Evolutionary conservation across 2,797 vertebrate species (phyloP).

Genomic region (Chelidonichthys spinosus): DNA sequence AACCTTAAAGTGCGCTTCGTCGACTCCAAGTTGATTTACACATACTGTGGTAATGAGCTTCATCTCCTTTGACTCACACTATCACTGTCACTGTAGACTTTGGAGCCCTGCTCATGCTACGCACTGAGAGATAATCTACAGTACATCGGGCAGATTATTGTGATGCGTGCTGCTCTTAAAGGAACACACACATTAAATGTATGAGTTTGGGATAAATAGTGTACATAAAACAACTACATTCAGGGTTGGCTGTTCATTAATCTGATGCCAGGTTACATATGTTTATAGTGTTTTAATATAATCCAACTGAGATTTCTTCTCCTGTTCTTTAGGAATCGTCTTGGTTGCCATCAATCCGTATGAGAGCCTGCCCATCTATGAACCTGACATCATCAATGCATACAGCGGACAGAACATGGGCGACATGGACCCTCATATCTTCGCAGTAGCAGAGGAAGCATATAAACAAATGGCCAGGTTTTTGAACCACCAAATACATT

Average conservation of each 20-base stretch:
- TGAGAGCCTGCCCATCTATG: slow-evolving; percentile 95
- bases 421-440: slow-evolving; percentile 99
- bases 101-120: slow-evolving; percentile 67
- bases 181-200: slow-evolving; percentile 20
- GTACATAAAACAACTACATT: not conserved
- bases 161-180: slow-evolving; percentile 59
- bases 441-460: slow-evolving; percentile 97
- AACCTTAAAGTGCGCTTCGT: slow-evolving; percentile 96
- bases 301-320: not conserved
- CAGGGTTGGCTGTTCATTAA: not conserved
- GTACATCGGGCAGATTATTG: slow-evolving; percentile 47
- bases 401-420: slow-evolving; percentile 98
- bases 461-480: slow-evolving; percentile 99
- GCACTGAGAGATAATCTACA: slow-evolving; percentile 21
- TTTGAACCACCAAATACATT: slow-evolving; percentile 5
- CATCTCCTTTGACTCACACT: slow-evolving; percentile 61
- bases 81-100: slow-evolving; percentile 78
- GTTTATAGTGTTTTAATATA: not conserved
- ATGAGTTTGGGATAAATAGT: not conserved
- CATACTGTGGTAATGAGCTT: slow-evolving; percentile 93
- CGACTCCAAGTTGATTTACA: slow-evolving; percentile 97
- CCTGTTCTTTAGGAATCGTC: slow-evolving; percentile 88
- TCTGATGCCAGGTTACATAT: slow-evolving; percentile 1
- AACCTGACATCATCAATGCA: slow-evolving; percentile 94
- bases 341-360: slow-evolving; percentile 98